Evolutionary conservation across 1,140 invertebrate species (phyloP).

Genomic region (Hycleus phaleratus): DNA sequence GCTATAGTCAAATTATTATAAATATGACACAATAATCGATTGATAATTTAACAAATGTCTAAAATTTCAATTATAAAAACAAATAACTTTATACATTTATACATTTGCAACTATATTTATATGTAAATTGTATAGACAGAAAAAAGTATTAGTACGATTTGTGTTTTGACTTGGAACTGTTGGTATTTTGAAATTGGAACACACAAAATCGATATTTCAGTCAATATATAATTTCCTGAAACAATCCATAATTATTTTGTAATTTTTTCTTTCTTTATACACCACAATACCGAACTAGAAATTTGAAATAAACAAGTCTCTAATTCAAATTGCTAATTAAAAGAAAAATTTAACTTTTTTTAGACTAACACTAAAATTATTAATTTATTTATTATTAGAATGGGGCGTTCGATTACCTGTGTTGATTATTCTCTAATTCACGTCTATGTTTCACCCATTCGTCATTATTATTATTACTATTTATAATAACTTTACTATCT

Average conservation of each 20-base stretch:
- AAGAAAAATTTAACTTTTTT: not conserved
- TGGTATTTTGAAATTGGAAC: no score
- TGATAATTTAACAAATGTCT: no score
- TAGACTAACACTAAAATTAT: slow-evolving; percentile 7
- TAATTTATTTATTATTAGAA: not conserved
- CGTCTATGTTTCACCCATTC: slow-evolving; percentile 35
- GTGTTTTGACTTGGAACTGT: slow-evolving; percentile 2
- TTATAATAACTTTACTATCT: slow-evolving; percentile 23
- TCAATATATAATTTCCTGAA: slow-evolving; percentile 5
- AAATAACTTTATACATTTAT: no score
- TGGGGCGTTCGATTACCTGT: slow-evolving; percentile 31
- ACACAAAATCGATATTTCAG: slow-evolving; percentile 5
- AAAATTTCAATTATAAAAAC: no score
- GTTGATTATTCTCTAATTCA: slow-evolving; percentile 31
- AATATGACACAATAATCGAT: no score
- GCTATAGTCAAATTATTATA: no score
- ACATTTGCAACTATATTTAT: no score
- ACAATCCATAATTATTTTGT: slow-evolving; percentile 4
- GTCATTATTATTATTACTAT: slow-evolving; percentile 35
- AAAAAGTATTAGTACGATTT: no score
- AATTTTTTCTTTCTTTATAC: not conserved
- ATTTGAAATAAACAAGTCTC: slow-evolving; percentile 1
- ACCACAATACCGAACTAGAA: no score
- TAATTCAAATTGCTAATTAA: no score
- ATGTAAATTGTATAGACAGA: no score